Evolutionary conservation across 2,797 vertebrate species (phyloP), one percentile per base, ranked within the genome.

Genomic region (Muscicapa striata): DNA sequence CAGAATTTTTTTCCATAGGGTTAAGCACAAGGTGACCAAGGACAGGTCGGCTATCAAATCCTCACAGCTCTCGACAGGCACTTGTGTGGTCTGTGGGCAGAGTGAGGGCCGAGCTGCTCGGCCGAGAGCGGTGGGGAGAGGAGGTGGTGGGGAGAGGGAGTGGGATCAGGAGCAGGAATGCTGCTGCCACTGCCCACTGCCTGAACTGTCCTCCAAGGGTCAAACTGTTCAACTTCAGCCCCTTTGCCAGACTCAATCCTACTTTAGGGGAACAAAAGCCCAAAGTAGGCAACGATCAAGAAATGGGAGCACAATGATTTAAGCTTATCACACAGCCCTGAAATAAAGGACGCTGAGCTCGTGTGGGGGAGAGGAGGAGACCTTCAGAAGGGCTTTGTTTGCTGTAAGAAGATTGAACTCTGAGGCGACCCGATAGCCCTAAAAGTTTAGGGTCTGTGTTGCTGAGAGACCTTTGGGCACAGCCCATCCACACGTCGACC

Each of bases 221-320:
- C 97, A 98, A 98, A 97, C 97, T 97, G 98, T 98, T 98, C 97
- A 97, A 96, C 97, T 97, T 40, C 97, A 98, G 97, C 96, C 97
- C 96, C 95, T 97, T 96, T 93, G 96, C 95, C 95, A 86, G 43
- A 85, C 85, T 95, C 97, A 88, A 92, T 96, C 95, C 97, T 97
- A 87, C 97, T 97, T 97, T 97, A 84, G 10, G 82, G 93, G 94
- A 96, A 98, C 97, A 98, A 98, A 98, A 96, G 97, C 92, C 95
- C 96, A 51, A 96, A 96, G 97, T 84, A 91, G 93, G 92, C 94
- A 24, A 95, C 86, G 94, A 97, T 97, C 95, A 96, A 97, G 97
- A 97, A 97, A 95, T 49, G 87, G 93, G 95, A 93, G 94, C 91
- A 96, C 96, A 96, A 63, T 97, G 97, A 97, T 97, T 98, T 96